Percentiles rank a stretch among this genome's conserved stretches.
phyloP scores from a whole-genome alignment of 2,797 vertebrate species.

The Leptodactylus fallax region DNA sequence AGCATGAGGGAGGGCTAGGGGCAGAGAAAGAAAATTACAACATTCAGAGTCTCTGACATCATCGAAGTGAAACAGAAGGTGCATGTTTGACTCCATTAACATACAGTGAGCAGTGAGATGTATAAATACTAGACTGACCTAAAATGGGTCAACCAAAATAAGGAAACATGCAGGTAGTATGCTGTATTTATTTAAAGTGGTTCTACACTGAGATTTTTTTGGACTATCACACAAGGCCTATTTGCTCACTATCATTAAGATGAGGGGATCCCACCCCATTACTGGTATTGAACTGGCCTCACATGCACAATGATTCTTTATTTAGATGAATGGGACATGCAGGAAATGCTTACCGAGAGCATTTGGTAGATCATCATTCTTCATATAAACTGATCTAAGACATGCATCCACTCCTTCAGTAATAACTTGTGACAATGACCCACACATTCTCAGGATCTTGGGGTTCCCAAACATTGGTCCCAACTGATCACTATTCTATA shows the following conservation, averaged over 20 bases:
- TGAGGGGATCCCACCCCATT: neutral
- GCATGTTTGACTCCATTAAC: neutral
- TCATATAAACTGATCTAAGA: neutral
- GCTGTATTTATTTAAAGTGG: neutral
- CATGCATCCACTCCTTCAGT: neutral
- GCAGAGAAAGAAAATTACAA: neutral
- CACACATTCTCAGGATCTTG: neutral
- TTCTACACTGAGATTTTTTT: neutral
- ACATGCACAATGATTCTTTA: neutral
- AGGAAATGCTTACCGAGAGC: neutral
- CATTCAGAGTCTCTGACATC: neutral
- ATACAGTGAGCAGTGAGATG: neutral
- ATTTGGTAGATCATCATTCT: neutral
- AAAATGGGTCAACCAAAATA: neutral
- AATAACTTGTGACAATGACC: neutral
- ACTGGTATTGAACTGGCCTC: neutral
- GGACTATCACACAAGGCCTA: neutral
- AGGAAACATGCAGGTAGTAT: neutral
- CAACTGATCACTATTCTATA: neutral
- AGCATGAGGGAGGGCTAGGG: neutral
- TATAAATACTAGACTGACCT: neutral
- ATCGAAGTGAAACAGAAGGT: no score
- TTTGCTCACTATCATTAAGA: neutral
- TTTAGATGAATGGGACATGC: neutral
- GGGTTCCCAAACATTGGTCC: neutral